Conservation (phyloP, 2,797 vertebrate species). For the Enteromius mattozi region DNA sequence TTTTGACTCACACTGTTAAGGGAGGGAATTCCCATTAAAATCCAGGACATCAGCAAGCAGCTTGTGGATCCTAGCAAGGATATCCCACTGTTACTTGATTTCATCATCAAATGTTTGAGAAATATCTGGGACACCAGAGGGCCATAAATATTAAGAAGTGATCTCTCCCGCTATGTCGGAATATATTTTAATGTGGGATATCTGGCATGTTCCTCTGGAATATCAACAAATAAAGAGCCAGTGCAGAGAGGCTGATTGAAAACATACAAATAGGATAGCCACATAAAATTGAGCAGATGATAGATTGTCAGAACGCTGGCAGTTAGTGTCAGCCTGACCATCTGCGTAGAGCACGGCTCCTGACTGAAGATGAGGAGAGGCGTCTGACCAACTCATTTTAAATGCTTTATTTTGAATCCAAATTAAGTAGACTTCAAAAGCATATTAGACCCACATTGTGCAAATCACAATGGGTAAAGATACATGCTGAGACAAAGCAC, state of each 20-base stretch:
- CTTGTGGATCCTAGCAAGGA: background rate
- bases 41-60: background rate
- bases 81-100: constrained; percentile 24
- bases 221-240: constrained; percentile 15
- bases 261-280: background rate
- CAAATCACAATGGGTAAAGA: background rate
- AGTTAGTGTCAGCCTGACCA: constrained; percentile 13
- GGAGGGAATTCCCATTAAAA: constrained; percentile 5
- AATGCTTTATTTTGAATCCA: background rate
- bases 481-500: constrained; percentile 10
- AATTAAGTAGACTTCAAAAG: background rate
- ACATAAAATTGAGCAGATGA: constrained; percentile 8
- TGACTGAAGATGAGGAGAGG: constrained; percentile 14
- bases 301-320: background rate
- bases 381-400: background rate
- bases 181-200: constrained; percentile 2
- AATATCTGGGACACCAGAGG: constrained; percentile 2
- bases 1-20: background rate
- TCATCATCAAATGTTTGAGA: constrained; percentile 25
- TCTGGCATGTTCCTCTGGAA: constrained; percentile 1
- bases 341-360: constrained; percentile 8
- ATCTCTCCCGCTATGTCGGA: background rate
- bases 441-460: background rate
- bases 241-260: constrained; percentile 1
- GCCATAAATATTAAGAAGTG: constrained; percentile 31